Conservation (phyloP, 2,888 invertebrate species). For the Monoplex corrugatus region DNA sequence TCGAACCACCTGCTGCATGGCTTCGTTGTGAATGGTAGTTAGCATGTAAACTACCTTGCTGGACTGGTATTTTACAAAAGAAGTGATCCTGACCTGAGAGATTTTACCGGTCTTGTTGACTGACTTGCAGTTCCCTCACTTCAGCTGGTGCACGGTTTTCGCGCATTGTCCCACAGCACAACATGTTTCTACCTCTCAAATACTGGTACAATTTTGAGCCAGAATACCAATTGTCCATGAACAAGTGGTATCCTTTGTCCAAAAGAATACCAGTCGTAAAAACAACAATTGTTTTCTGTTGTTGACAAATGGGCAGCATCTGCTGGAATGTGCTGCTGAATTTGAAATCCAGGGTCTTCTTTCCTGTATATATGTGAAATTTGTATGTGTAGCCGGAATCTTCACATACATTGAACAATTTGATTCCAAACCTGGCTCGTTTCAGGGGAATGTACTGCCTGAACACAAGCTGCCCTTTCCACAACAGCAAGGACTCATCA, state of each 20-base stretch:
- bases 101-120: not conserved
- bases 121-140: not conserved
- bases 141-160: not conserved
- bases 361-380: constrained; percentile 18
- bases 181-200: too few species aligned
- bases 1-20: too few species aligned
- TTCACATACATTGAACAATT: not conserved
- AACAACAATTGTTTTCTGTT: not conserved
- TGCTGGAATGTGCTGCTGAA: not conserved
- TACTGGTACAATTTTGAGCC: too few species aligned
- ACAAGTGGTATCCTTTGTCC: not conserved
- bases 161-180: too few species aligned
- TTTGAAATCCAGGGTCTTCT: constrained; percentile 37
- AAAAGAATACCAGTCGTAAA: not conserved
- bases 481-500: not conserved
- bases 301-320: not conserved
- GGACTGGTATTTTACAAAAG: not conserved
- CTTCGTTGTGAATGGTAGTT: not conserved
- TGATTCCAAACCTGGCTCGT: constrained; percentile 16
- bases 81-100: not conserved
- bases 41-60: not conserved
- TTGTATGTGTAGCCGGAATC: not conserved
- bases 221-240: constrained; percentile 24
- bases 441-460: constrained; percentile 3
- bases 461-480: not conserved